Conservation (phyloP, 2,113 vertebrate genomes). For the Ahaetulla prasina region DNA sequence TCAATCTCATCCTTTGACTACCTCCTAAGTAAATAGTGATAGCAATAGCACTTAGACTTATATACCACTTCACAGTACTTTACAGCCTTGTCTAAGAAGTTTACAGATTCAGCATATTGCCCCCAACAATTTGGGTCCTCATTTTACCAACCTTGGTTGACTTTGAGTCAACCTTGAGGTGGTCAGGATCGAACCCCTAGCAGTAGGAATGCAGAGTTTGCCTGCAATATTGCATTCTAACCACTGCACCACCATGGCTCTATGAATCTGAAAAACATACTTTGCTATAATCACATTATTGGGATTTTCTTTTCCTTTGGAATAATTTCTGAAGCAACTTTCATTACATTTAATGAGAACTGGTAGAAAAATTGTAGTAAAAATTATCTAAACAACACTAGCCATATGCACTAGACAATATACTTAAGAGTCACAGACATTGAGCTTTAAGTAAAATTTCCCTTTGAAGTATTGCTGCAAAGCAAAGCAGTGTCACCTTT, state of each 20-base stretch:
- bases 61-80: no score
- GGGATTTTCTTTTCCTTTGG: not conserved
- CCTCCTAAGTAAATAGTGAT: not conserved
- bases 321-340: not conserved
- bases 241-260: no score
- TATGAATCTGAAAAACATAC: not conserved
- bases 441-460: not conserved
- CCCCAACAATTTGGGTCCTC: no score
- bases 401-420: not conserved
- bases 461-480: not conserved
- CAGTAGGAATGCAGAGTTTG: no score
- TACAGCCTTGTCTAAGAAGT: no score
- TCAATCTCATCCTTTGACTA: not conserved
- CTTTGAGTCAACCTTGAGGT: no score
- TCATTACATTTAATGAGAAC: not conserved
- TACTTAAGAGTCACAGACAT: not conserved
- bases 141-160: no score
- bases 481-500: not conserved
- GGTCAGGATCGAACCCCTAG: no score
- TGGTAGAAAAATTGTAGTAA: not conserved
- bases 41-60: no score
- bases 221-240: no score
- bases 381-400: not conserved
- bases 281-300: not conserved
- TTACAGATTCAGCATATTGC: no score